These are phyloP conservation scores for Halisarca cf. caerulea DNA, from an alignment of 37 sponge, comb jelly and placozoan species.

Conservation along the genomic window DNA sequence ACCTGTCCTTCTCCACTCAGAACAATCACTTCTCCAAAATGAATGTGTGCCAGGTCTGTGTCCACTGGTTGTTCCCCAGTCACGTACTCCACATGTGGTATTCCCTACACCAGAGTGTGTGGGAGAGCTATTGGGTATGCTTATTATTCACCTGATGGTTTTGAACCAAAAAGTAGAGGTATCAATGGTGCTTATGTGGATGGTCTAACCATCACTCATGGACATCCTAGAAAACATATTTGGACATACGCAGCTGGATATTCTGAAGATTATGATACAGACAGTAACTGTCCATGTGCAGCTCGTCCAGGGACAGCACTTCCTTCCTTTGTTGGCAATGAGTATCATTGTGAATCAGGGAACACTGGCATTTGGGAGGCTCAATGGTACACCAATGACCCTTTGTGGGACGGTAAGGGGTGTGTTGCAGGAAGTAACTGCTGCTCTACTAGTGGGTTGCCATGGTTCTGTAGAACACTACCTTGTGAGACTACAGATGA, in stretches of 20 bases:
- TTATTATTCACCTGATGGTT: background rate
- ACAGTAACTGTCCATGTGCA: slow-evolving; percentile 11
- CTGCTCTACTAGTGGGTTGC: background rate
- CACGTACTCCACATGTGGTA: background rate
- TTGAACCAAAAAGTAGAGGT: background rate
- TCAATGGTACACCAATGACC: background rate
- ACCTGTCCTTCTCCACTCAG: slow-evolving; percentile 12
- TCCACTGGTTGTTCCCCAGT: background rate
- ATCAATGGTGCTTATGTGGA: background rate
- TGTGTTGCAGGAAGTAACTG: background rate
- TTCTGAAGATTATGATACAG: background rate
- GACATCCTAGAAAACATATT: background rate
- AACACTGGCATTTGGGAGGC: background rate
- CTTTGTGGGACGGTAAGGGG: slow-evolving; percentile 4
- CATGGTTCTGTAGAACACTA: slow-evolving; percentile 8
- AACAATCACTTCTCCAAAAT: background rate
- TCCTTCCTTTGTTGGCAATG: background rate
- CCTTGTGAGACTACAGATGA: background rate
- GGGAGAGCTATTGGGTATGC: background rate
- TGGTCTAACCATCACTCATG: slow-evolving; percentile 8
- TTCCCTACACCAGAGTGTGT: background rate
- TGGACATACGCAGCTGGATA: background rate
- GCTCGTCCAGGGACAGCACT: background rate
- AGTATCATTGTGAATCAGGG: slow-evolving; percentile 18
- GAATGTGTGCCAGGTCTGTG: background rate